Conservation (phyloP, 2,797 vertebrate genomes). For the Chelidonichthys spinosus region DNA sequence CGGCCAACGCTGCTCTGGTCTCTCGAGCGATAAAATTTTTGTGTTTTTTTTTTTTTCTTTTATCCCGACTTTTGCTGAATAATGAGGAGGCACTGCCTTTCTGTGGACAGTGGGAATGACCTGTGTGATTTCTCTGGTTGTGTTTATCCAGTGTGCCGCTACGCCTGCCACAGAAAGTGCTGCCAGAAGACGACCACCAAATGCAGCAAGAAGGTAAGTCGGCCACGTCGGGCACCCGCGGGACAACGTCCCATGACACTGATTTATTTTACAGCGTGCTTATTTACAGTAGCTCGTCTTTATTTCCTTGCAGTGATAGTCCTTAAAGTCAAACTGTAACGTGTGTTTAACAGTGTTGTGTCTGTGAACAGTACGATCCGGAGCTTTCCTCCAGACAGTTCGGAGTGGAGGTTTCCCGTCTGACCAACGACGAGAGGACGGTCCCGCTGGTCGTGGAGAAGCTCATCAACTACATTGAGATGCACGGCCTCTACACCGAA, state of each 20-base stretch:
- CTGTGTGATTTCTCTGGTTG: slow-evolving; percentile 71
- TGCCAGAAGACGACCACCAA: slow-evolving; percentile 93
- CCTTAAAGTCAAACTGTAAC: neutral
- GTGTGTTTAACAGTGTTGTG: slow-evolving; percentile 10
- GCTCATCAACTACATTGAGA: slow-evolving; percentile 98
- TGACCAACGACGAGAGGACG: slow-evolving; percentile 93
- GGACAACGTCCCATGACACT: slow-evolving; percentile 55
- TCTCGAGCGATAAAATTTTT: slow-evolving; percentile 25
- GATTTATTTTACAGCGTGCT: slow-evolving; percentile 35
- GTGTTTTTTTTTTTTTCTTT: neutral
- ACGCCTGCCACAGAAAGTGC: slow-evolving; percentile 98
- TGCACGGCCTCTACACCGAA: slow-evolving; percentile 98
- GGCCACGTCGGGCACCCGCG: slow-evolving; percentile 29
- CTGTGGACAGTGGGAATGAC: slow-evolving; percentile 71
- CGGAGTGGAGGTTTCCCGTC: slow-evolving; percentile 93
- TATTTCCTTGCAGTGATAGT: neutral
- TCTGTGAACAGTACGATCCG: slow-evolving; percentile 89
- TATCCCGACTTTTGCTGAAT: slow-evolving; percentile 45
- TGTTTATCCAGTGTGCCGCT: slow-evolving; percentile 93
- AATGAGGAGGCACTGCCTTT: slow-evolving; percentile 78
- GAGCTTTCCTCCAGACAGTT: slow-evolving; percentile 96
- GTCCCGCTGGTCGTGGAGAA: slow-evolving; percentile 97
- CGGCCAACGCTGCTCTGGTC: slow-evolving; percentile 30
- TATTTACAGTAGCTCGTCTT: neutral
- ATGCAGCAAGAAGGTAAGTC: slow-evolving; percentile 96